Conservation (phyloP, 2,888 invertebrate species). For the Agriopis leucophaearia region DNA sequence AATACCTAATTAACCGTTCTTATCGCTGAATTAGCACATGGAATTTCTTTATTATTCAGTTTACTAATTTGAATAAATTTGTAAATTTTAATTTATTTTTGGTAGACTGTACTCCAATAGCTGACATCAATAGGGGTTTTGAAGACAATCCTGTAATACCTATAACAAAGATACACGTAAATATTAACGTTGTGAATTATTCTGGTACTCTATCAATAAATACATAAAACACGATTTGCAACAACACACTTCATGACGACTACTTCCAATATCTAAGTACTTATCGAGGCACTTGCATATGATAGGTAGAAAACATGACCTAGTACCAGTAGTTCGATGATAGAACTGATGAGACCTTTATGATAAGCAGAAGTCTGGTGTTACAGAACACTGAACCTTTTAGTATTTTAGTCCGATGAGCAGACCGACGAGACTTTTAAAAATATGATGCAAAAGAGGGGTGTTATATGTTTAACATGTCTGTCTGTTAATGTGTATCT, state of each 20-base stretch:
- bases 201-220: background rate
- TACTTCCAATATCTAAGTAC: conserved; percentile 43
- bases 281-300: conserved; percentile 45
- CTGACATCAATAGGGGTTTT: background rate
- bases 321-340: background rate
- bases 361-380: too few relatives aligned
- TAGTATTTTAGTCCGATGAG: too few relatives aligned
- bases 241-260: conserved; percentile 41
- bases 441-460: too few relatives aligned
- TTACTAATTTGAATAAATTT: background rate
- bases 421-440: too few relatives aligned
- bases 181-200: background rate
- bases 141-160: too few relatives aligned
- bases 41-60: background rate
- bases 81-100: background rate
- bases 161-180: too few relatives aligned
- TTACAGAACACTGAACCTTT: too few relatives aligned
- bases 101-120: background rate
- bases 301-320: background rate
- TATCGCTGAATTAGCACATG: conserved; percentile 1
- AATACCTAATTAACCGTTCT: background rate
- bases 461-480: too few relatives aligned
- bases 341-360: too few relatives aligned
- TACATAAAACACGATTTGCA: conserved; percentile 60
- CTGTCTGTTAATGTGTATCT: too few relatives aligned